phyloP scores from a whole-genome alignment of 1,140 invertebrate species.

The Eriosoma lanigerum region DNA sequence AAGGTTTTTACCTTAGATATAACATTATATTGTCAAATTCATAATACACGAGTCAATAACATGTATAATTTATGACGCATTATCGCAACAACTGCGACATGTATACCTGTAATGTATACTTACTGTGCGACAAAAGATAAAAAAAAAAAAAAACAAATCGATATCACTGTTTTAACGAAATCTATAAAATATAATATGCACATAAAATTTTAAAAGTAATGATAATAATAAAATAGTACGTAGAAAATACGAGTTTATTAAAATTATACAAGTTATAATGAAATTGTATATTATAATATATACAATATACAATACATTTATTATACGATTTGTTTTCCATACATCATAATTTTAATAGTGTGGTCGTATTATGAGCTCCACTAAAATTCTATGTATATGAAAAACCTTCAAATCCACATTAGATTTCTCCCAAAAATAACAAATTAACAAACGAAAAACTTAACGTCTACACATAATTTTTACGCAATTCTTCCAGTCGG shows the following conservation, averaged over 20 bases:
- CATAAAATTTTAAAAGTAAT: not conserved
- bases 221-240: not conserved
- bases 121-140: not conserved
- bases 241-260: not conserved
- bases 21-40: not conserved
- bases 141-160: no score
- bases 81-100: not conserved
- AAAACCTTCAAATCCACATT: not conserved
- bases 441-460: not conserved
- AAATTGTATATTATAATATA: no score
- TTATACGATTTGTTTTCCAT: not conserved
- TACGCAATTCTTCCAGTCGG: not conserved
- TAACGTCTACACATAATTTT: not conserved
- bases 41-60: constrained; percentile 17
- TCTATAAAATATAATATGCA: not conserved
- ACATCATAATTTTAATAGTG: not conserved
- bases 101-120: no score
- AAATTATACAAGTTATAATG: no score
- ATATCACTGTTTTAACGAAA: not conserved
- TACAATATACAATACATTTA: not conserved
- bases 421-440: not conserved
- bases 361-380: no score
- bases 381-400: no score
- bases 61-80: not conserved
- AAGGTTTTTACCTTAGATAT: constrained; percentile 10